Evolutionary conservation across 1,140 invertebrate genomes (phyloP).

Genomic region (Drosophila ercepeae): DNA sequence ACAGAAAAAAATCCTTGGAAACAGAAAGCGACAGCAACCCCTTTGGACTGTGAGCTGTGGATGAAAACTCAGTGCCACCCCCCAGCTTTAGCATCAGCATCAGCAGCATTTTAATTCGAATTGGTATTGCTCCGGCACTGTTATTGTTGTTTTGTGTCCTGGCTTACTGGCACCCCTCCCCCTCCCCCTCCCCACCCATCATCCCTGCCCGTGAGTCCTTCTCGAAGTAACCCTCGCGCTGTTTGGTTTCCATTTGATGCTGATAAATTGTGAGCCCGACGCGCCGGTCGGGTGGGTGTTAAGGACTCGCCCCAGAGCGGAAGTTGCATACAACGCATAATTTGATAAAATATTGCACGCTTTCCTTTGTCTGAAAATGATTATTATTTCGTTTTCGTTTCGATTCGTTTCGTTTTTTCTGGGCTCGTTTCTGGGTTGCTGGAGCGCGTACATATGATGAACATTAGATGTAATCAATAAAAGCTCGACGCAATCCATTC

Average conservation of each 20-base stretch:
- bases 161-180: constrained; percentile 26
- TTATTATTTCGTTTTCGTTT: constrained; percentile 46
- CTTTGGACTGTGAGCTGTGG: constrained; percentile 34
- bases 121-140: constrained; percentile 72
- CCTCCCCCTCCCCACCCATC: not conserved
- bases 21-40: constrained; percentile 56
- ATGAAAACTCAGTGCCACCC: constrained; percentile 35
- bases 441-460: constrained; percentile 54
- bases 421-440: constrained; percentile 3
- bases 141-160: constrained; percentile 64
- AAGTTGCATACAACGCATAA: constrained; percentile 76
- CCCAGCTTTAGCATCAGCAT: constrained; percentile 6
- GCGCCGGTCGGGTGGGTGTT: constrained; percentile 60
- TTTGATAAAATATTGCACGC: constrained; percentile 79
- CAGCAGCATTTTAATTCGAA: constrained; percentile 80
- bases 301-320: constrained; percentile 45
- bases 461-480: constrained; percentile 76
- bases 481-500: constrained; percentile 48
- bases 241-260: constrained; percentile 80
- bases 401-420: constrained; percentile 2
- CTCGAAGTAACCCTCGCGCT: constrained; percentile 40
- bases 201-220: not conserved
- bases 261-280: constrained; percentile 72
- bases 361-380: constrained; percentile 56
- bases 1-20: constrained; percentile 14